Evolutionary conservation across 2,797 vertebrate species (phyloP), one percentile per base, ranked within the genome.

Genomic region (Fratercula arctica): DNA sequence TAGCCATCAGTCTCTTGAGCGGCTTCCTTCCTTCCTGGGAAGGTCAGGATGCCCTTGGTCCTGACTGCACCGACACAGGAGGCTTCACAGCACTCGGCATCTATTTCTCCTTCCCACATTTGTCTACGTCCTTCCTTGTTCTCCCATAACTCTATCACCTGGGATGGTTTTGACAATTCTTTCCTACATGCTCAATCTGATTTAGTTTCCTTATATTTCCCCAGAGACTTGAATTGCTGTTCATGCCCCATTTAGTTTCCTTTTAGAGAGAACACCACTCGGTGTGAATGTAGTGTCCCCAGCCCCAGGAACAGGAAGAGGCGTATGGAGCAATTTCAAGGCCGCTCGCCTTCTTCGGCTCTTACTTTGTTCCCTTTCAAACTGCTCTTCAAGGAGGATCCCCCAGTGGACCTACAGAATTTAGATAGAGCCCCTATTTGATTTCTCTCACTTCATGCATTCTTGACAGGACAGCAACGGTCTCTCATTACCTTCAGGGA

Each of bases 141-240:
- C 72, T 87, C 57, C 75, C 53, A 69, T 70, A 95, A 87, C 72
- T 95, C 85, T 66, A 59, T 96, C 91, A 95, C 60, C 90, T 85
- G 84, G 73, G 81, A 88, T 77, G 64, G 37, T 88, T 95, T 90
- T 85, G 93, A 94, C 90, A 88, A 85, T 83, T 92, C 68, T 85
- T 90, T 90, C 89, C 83, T 79, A 82, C 86, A 85, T 76, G 89
- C 83, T 79, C 85, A 77, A 46, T 90, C 91, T 94, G 88, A 96
- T 94, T 95, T 89, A 70, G 86, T 85, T 87, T 87, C 72, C 57
- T 74, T 92, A 9, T 92, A 96, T 95, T 95, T 95, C 94, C 75
- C 75, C 45, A 39, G 81, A 64, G 83, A 51, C 64, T 59, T 64
- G 80, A 95, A 87, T 89, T 94, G 83, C 51, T 95, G 93, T 90